Evolutionary conservation across 2,113 vertebrate genomes (phyloP).

Genomic region (Grallaria varia): DNA sequence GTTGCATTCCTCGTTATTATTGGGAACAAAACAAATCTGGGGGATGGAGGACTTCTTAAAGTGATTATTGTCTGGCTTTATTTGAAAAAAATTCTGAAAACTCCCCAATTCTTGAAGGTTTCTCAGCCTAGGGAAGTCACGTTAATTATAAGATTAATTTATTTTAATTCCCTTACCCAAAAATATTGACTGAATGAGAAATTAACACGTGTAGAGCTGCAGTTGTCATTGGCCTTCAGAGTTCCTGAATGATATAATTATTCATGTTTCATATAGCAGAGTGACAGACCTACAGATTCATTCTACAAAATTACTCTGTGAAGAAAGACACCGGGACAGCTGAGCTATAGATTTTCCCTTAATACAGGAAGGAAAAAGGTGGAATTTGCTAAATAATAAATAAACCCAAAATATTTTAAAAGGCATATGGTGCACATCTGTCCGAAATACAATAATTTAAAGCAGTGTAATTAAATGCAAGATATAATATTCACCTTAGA

Average conservation of each 20-base stretch:
- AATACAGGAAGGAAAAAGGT: conserved; percentile 62
- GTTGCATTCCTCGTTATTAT: conserved; percentile 66
- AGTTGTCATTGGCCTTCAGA: conserved; percentile 78
- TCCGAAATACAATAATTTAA: conserved; percentile 72
- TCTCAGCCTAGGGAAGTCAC: conserved; percentile 52
- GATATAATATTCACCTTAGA: conserved; percentile 67
- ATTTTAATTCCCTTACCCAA: conserved; percentile 74
- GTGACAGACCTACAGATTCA: conserved; percentile 73
- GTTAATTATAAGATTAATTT: conserved; percentile 76
- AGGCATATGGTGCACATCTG: conserved; percentile 76
- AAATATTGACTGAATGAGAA: conserved; percentile 81
- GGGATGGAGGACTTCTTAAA: conserved; percentile 48
- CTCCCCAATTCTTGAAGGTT: conserved; percentile 43
- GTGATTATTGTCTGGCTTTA: conserved; percentile 45
- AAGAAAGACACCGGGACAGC: conserved; percentile 61
- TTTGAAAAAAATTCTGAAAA: conserved; percentile 50
- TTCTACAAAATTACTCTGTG: conserved; percentile 67
- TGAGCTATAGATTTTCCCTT: conserved; percentile 62
- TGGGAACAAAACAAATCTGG: conserved; percentile 63
- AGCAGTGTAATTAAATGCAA: conserved; percentile 72
- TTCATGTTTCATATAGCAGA: conserved; percentile 73
- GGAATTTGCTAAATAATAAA: conserved; percentile 73
- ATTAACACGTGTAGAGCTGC: conserved; percentile 74
- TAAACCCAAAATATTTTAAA: conserved; percentile 72
- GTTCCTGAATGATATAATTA: conserved; percentile 75